Evolutionary conservation across 2,888 invertebrate genomes (phyloP).

Genomic region (Spodoptera exigua): DNA sequence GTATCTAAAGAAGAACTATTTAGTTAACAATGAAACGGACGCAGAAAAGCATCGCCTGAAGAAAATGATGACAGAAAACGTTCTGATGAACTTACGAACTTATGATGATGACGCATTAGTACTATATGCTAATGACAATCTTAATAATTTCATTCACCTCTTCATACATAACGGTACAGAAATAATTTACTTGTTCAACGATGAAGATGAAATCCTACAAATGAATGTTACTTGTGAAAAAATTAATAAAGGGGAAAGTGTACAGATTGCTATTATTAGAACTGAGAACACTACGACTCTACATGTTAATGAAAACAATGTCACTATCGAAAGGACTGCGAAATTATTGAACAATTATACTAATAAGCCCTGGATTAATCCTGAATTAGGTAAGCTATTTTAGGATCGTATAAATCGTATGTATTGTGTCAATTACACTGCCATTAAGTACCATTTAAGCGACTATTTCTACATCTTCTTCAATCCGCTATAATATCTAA

Average conservation of each 20-base stretch:
- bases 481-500: no score
- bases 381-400: conserved; percentile 91
- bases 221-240: conserved; percentile 93
- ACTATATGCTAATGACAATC: conserved; percentile 96
- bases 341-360: conserved; percentile 93
- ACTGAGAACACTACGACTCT: conserved; percentile 92
- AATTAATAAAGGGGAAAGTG: conserved; percentile 94
- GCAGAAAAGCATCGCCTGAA: conserved; percentile 91
- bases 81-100: conserved; percentile 96
- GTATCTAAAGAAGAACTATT: conserved; percentile 94
- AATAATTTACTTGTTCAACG: conserved; percentile 95
- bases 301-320: conserved; percentile 94
- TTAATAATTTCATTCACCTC: conserved; percentile 97
- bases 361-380: conserved; percentile 96
- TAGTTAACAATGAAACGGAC: conserved; percentile 90
- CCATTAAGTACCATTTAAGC: no score
- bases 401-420: background rate
- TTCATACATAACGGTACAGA: conserved; percentile 94
- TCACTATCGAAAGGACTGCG: conserved; percentile 92
- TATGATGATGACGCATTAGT: conserved; percentile 95
- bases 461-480: no score
- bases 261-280: conserved; percentile 96
- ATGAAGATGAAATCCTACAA: conserved; percentile 93
- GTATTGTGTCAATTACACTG: no score
- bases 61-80: conserved; percentile 93